Evolutionary conservation across 2,888 invertebrate genomes (phyloP).

Genomic region (Hypercompe scribonia): DNA sequence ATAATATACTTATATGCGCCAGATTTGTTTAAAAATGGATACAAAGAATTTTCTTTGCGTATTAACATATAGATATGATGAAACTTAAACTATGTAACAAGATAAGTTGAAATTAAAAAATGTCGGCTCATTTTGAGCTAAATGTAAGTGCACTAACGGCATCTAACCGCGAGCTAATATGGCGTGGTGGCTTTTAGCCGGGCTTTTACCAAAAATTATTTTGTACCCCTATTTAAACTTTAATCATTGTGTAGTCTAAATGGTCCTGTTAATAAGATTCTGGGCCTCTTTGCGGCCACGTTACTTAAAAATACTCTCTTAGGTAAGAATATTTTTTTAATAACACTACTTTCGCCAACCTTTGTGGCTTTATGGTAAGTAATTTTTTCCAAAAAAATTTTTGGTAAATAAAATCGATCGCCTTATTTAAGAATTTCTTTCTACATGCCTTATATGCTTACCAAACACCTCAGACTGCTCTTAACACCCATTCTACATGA

Average conservation of each 20-base stretch:
- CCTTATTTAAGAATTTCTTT: too few relatives aligned
- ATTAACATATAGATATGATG: not conserved
- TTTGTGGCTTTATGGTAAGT: not conserved
- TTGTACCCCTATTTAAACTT: constrained; percentile 38
- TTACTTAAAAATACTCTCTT: constrained; percentile 3
- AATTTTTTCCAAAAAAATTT: not conserved
- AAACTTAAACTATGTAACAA: constrained; percentile 9
- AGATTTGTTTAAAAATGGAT: not conserved
- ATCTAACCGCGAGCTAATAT: constrained; percentile 57
- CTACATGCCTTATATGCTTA: too few relatives aligned
- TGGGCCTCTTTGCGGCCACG: not conserved
- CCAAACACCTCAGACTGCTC: constrained; percentile 18
- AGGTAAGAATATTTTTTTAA: not conserved
- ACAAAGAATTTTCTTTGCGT: not conserved
- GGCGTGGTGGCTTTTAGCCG: constrained; percentile 57
- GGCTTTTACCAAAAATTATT: constrained; percentile 67
- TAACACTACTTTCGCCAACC: not conserved
- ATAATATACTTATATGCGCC: too few relatives aligned
- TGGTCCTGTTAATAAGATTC: constrained; percentile 24
- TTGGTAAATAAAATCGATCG: not conserved
- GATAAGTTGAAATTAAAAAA: constrained; percentile 34
- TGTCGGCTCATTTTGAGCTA: constrained; percentile 41
- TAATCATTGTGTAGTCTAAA: constrained; percentile 38
- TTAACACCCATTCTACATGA: constrained; percentile 24
- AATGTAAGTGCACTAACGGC: constrained; percentile 43